A percentile compares a stretch with the other conserved stretches of the same genome.
Conservation (phyloP, 37 sponge, comb jelly and placozoan species). For the Ephydatia muelleri region DNA sequence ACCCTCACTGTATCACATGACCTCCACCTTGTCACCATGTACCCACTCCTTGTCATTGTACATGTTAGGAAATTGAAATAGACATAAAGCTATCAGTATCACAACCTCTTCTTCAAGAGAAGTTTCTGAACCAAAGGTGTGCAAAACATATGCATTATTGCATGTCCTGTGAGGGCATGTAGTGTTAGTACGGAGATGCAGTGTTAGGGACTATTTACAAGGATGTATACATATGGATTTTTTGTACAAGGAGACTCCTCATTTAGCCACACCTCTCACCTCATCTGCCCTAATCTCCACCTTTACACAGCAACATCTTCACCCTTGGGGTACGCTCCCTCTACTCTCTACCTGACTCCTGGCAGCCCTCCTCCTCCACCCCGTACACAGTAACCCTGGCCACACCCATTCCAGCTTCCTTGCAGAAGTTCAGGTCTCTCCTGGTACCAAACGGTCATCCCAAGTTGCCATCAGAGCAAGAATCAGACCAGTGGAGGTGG, state of each 20-base stretch:
- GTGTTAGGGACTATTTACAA: too few relatives aligned
- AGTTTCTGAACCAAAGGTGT: background rate
- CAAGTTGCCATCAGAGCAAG: background rate
- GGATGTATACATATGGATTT: too few relatives aligned
- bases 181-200: too few relatives aligned
- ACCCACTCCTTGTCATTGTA: too few relatives aligned
- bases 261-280: too few relatives aligned
- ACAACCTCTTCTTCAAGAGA: conserved; percentile 17
- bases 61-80: background rate
- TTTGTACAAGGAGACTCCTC: too few relatives aligned
- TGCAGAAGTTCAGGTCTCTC: background rate
- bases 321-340: conserved; percentile 57
- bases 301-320: conserved; percentile 59
- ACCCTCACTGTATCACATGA: too few relatives aligned
- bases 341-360: conserved; percentile 73
- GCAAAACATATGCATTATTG: background rate
- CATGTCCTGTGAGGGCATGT: too few relatives aligned
- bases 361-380: conserved; percentile 56
- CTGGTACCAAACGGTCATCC: conserved; percentile 15
- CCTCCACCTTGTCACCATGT: too few relatives aligned
- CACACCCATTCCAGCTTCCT: conserved; percentile 33
- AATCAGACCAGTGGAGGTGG: conserved; percentile 56
- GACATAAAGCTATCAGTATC: conserved; percentile 40
- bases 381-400: conserved; percentile 33
- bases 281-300: background rate